Evolutionary conservation across 2,113 vertebrate genomes (phyloP).

Genomic region (Alligator sinensis): DNA sequence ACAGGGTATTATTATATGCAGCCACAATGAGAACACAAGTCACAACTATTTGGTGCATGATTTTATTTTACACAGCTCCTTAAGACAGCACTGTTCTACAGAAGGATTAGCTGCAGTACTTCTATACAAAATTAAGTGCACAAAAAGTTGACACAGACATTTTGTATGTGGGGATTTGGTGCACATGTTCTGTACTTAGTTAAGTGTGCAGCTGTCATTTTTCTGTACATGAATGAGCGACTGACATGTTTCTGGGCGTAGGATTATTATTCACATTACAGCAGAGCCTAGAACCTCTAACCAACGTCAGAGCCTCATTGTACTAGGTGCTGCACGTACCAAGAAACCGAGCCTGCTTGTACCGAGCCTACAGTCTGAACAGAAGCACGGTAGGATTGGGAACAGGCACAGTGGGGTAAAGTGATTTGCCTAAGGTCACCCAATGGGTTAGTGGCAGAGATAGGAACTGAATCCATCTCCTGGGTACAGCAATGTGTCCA

Average conservation of each 20-base stretch:
- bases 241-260: not conserved
- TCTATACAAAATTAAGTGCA: not conserved
- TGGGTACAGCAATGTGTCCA: not conserved
- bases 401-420: not conserved
- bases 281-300: not conserved
- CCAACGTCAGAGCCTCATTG: not conserved
- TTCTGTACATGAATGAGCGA: not conserved
- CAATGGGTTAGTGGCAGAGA: accelerated
- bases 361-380: not conserved
- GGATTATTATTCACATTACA: not conserved
- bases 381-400: not conserved
- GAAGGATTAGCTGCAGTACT: not conserved
- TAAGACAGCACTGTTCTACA: not conserved
- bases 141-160: accelerated
- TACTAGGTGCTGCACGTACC: accelerated
- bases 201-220: accelerated
- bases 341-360: not conserved
- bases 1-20: not conserved
- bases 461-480: not conserved
- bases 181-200: not conserved
- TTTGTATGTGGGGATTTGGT: not conserved
- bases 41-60: not conserved
- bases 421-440: not conserved
- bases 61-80: not conserved
- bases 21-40: not conserved